Percentiles rank a stretch among this genome's conserved stretches.
Evolutionary conservation across 2,797 vertebrate genomes (phyloP).

Genomic region (Anguilla marmorata): DNA sequence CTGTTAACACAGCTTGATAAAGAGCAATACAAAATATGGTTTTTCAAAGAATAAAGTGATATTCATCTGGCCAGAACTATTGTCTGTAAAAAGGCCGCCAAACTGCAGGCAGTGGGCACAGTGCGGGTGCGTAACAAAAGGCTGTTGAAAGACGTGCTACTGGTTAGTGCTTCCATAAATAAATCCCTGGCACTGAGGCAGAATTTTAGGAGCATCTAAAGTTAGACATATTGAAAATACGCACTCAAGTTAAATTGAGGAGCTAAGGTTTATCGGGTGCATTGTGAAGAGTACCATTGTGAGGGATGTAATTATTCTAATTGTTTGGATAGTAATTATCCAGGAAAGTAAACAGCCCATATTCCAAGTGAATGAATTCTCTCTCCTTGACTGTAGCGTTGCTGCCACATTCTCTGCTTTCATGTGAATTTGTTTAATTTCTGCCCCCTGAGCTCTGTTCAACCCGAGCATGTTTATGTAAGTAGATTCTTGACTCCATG

Average conservation of each 20-base stretch:
- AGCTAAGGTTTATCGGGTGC: background rate
- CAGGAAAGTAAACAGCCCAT: background rate
- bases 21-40: too few species aligned
- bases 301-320: conserved; percentile 10
- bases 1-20: too few species aligned
- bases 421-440: background rate
- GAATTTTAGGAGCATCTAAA: background rate
- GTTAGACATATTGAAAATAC: conserved; percentile 11
- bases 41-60: too few species aligned
- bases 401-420: background rate
- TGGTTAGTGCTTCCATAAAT: background rate
- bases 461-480: background rate
- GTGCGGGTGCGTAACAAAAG: too few species aligned
- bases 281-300: conserved; percentile 6
- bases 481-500: background rate
- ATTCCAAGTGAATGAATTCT: background rate
- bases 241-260: conserved; percentile 24
- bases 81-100: too few species aligned
- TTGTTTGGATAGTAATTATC: conserved; percentile 17
- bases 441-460: background rate
- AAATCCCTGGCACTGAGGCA: background rate
- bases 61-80: too few species aligned
- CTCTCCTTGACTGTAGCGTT: background rate
- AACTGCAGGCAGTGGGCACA: too few species aligned
- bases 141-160: too few species aligned